These are phyloP conservation scores for Babyrousa celebensis DNA, from an alignment of 2,797 vertebrate species.

Conservation along the genomic window DNA sequence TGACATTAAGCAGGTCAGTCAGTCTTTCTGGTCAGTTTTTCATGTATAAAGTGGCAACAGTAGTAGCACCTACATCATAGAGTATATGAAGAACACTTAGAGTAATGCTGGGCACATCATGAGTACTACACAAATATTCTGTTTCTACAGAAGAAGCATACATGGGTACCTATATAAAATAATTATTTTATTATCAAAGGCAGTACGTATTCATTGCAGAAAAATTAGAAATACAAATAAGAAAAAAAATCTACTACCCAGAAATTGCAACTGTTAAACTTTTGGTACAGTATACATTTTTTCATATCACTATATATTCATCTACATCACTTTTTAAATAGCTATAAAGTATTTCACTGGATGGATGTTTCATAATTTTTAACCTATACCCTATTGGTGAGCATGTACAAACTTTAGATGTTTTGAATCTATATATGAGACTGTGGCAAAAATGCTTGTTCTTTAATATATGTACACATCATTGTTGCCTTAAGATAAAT, in stretches of 20 bases:
- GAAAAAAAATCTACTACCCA: neutral
- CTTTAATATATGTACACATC: neutral
- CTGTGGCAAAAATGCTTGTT: neutral
- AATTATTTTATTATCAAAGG: neutral
- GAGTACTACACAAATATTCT: neutral
- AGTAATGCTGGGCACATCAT: neutral
- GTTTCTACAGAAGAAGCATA: neutral
- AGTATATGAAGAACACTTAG: neutral
- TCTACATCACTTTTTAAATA: neutral
- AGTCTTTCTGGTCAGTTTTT: conserved; percentile 13
- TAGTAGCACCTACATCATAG: neutral
- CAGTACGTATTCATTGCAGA: neutral
- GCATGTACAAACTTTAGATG: neutral
- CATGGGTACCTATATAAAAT: neutral
- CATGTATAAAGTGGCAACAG: neutral
- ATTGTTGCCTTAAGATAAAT: conserved; percentile 31
- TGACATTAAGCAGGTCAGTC: conserved; percentile 22
- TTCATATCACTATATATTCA: neutral
- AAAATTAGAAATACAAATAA: neutral
- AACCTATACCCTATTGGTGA: neutral
- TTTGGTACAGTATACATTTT: neutral
- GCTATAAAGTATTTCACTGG: neutral
- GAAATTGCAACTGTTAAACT: neutral
- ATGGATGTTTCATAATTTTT: neutral
- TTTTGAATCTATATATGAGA: neutral